Base-by-base conservation (phyloP, 1,140 invertebrate genomes). In the Battus philenor region DNA sequence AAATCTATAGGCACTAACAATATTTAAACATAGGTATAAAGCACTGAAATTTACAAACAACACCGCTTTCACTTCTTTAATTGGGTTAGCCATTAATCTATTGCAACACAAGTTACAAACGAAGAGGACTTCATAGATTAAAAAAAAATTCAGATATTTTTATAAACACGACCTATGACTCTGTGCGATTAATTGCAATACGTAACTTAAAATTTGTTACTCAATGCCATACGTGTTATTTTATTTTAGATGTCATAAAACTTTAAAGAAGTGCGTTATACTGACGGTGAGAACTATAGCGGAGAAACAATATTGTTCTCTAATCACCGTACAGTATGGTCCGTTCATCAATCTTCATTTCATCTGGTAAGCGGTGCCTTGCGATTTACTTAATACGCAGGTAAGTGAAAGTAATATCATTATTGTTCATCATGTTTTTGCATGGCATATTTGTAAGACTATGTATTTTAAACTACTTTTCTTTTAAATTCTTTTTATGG, bases 311-410 rank as follows among this genome's bases (percentile, higher is more conserved):
- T 36, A 36, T 20, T 36, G 33, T 49, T 12, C 50, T 44, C 47
- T 65, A 60, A 60, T 63, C 49, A 55, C 31, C 29, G 36, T 48
- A 29, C 44, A 43, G 32, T 54, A 47, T 31, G 33, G 9, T 18
- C 29, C 38, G 49, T 24, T 59, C 66, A 82, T 79, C 68, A 75
- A 79, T 82, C 78, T 79, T 79, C 78, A 82, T 82, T 77, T 76
- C 64, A 53, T 62, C 49, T 53, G 59, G 58, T 73, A 73, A 70
- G 59, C 53, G 61, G 60, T 60, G 73, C 67, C 59, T 65, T 54
- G 66, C 63, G 62, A 76, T 78, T 81, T 68, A 74, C 71, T 78
- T 69, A 59, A 68, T 61, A 65, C 59, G 57, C 61, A 60, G 55
- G 49, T 60, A 58, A 68, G 74, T 66, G 79, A 83, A 83, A 83